phyloP scores from a whole-genome alignment of 1,140 invertebrate genomes.

The Philaenus spumarius region DNA sequence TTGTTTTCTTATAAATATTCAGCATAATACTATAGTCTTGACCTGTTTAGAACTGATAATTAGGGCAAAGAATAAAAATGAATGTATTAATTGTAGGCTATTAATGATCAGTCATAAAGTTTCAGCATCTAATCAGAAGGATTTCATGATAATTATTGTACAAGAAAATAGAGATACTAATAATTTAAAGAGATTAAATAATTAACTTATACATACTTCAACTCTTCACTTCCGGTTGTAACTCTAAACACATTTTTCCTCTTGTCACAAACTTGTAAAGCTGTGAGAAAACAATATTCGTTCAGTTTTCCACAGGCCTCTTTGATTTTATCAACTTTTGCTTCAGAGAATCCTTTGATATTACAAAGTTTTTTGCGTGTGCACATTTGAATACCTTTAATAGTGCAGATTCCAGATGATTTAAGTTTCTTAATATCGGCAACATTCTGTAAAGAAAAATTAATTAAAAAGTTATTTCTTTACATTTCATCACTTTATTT shows the following conservation, averaged over 20 bases:
- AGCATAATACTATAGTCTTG: too few relatives aligned
- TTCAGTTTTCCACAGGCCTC: conserved; percentile 59
- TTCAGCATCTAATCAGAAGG: too few relatives aligned
- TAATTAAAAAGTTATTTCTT: not conserved
- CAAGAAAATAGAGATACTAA: too few relatives aligned
- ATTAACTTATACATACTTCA: conserved; percentile 51
- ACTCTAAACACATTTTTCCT: conserved; percentile 65
- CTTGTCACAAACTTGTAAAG: conserved; percentile 62
- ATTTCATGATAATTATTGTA: too few relatives aligned
- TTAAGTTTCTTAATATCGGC: conserved; percentile 73
- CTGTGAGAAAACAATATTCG: conserved; percentile 60
- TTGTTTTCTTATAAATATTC: too few relatives aligned
- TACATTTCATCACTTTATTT: not conserved
- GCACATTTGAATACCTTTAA: conserved; percentile 75
- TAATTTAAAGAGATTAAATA: too few relatives aligned
- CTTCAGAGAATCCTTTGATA: conserved; percentile 73
- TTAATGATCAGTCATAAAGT: too few relatives aligned
- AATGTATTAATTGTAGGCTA: too few relatives aligned
- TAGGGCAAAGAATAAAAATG: too few relatives aligned
- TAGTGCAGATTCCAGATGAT: conserved; percentile 67
- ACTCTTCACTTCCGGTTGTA: conserved; percentile 61
- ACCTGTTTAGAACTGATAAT: too few relatives aligned
- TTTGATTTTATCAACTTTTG: conserved; percentile 79
- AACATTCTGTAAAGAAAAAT: conserved; percentile 24
- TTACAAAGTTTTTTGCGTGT: conserved; percentile 63